Conservation (phyloP, 1,140 invertebrate species). For the Phymastichus coffea region DNA sequence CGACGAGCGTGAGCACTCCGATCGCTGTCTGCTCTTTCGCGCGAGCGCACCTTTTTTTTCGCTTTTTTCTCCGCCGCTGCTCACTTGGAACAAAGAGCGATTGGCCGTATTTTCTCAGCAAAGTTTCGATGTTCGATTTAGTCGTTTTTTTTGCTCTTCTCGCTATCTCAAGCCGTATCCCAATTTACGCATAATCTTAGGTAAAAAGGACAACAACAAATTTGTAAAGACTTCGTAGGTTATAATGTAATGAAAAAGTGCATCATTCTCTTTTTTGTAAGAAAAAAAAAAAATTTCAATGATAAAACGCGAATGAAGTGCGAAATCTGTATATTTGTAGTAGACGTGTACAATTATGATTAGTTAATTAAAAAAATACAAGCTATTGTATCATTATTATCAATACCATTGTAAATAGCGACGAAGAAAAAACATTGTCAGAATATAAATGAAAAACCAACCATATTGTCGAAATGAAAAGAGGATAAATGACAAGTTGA, state of each 20-base stretch:
- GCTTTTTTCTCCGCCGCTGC: background rate
- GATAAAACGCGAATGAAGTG: no score
- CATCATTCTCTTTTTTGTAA: no score
- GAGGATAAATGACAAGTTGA: constrained; percentile 49
- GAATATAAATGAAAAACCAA: no score
- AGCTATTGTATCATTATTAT: constrained; percentile 43
- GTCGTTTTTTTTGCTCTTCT: constrained; percentile 13
- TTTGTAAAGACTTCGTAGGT: constrained; percentile 44
- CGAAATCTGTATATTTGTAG: constrained; percentile 55
- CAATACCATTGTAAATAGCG: constrained; percentile 53
- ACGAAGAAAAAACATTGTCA: no score
- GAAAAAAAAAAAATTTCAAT: constrained; percentile 39
- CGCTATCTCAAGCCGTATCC: constrained; percentile 27
- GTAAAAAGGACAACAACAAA: constrained; percentile 30
- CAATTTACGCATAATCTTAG: constrained; percentile 33
- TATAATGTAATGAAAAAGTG: no score
- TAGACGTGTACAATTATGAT: constrained; percentile 52
- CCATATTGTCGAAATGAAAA: constrained; percentile 54
- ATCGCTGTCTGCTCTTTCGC: no score
- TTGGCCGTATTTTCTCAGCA: constrained; percentile 11
- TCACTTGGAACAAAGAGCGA: constrained; percentile 9
- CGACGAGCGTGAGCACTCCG: no score
- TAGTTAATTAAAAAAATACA: no score
- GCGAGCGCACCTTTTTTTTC: constrained; percentile 1
- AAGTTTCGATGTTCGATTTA: no score